These are phyloP conservation scores for Ageneiosus marmoratus DNA, from an alignment of 2,113 vertebrate genomes.

Conservation along the genomic window DNA sequence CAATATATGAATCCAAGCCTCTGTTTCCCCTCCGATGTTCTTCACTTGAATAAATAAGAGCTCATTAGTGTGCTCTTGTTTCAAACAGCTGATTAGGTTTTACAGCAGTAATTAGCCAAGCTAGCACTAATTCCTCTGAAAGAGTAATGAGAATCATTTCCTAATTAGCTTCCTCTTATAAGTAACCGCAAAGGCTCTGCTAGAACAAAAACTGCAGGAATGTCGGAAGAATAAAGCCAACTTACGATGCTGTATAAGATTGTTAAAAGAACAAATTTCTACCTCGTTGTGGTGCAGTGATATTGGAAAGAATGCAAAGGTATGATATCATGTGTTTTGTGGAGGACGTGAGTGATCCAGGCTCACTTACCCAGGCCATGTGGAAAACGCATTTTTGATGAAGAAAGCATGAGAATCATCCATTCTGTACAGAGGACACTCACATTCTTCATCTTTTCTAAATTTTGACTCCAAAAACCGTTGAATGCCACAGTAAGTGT, in stretches of 20 bases:
- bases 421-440: not conserved
- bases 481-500: conserved; percentile 81
- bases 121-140: conserved; percentile 97
- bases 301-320: not conserved
- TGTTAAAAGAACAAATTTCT: conserved; percentile 77
- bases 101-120: conserved; percentile 99
- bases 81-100: conserved; percentile 99
- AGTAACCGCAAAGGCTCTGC: conserved; percentile 79
- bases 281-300: conserved; percentile 45
- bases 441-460: conserved; percentile 22
- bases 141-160: conserved; percentile 97
- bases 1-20: conserved; percentile 52
- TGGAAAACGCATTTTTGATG: not conserved
- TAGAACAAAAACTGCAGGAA: conserved; percentile 73
- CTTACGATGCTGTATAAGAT: conserved; percentile 75
- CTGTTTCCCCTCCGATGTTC: conserved; percentile 88
- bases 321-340: not conserved
- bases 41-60: conserved; percentile 99
- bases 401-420: no score
- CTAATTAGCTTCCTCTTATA: conserved; percentile 97
- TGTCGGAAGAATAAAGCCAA: conserved; percentile 65
- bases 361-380: not conserved
- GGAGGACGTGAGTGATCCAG: not conserved
- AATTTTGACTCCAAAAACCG: conserved; percentile 22
- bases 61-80: conserved; percentile 98